Evolutionary conservation across 2,888 invertebrate genomes (phyloP).

Genomic region (Rhorus exstirpatorius): DNA sequence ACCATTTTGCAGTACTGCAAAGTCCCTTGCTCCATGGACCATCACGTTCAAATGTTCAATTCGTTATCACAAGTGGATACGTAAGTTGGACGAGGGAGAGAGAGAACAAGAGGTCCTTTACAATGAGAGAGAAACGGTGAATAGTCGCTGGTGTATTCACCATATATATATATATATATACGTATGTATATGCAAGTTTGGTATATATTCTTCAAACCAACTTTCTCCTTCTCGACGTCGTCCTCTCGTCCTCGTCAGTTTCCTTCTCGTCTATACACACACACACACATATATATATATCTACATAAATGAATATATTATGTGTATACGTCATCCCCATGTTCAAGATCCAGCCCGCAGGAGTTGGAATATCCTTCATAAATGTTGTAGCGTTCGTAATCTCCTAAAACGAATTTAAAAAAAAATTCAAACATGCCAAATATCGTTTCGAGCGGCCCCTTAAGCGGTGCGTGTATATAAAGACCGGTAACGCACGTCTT

Average conservation of each 20-base stretch:
- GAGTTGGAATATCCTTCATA: conserved; percentile 25
- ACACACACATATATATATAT: conserved; percentile 10
- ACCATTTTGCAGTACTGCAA: conserved; percentile 42
- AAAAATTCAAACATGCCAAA: conserved; percentile 4
- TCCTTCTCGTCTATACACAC: conserved; percentile 40
- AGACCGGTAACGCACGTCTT: background rate
- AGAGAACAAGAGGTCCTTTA: conserved; percentile 43
- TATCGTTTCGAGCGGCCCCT: background rate
- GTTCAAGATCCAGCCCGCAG: too few species aligned
- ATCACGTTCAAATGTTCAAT: conserved; percentile 58
- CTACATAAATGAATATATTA: conserved; percentile 35
- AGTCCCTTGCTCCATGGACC: conserved; percentile 52
- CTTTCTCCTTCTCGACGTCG: conserved; percentile 70
- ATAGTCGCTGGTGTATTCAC: conserved; percentile 39
- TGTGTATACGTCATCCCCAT: too few species aligned
- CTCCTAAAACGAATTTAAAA: too few species aligned
- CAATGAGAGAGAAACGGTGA: conserved; percentile 51
- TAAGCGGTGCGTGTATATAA: background rate
- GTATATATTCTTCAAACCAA: conserved; percentile 47
- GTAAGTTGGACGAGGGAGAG: conserved; percentile 40
- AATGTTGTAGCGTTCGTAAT: background rate
- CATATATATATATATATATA: conserved; percentile 35
- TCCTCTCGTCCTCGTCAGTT: conserved; percentile 59
- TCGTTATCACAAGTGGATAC: conserved; percentile 67
- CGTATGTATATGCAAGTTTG: conserved; percentile 29